These are phyloP conservation scores for Netelia inedita DNA, from an alignment of 2,888 invertebrate species.

Conservation along the genomic window DNA sequence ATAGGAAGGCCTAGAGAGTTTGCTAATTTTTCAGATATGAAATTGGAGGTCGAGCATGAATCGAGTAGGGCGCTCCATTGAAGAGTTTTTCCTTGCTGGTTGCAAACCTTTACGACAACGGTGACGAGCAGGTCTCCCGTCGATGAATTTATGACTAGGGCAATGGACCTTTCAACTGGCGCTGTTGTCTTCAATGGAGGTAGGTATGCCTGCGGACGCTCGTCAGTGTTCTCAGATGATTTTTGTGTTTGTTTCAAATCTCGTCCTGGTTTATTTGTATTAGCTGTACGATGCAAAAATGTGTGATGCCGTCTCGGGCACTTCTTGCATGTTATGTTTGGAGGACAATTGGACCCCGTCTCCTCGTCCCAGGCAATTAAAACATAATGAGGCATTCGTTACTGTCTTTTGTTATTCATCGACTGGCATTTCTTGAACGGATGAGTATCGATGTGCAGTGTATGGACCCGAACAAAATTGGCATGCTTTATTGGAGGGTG, in stretches of 20 bases:
- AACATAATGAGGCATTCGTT: constrained; percentile 14
- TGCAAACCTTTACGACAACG: constrained; percentile 16
- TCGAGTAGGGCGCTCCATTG: constrained; percentile 8
- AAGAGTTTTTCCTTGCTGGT: background rate
- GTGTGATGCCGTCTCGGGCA: constrained; percentile 28
- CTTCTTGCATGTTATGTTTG: background rate
- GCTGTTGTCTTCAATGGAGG: background rate
- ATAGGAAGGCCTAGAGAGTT: constrained; percentile 7
- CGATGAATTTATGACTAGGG: background rate
- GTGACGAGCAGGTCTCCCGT: constrained; percentile 31
- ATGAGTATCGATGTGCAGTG: background rate
- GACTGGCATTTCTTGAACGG: background rate
- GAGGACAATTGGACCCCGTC: constrained; percentile 2
- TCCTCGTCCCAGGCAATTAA: constrained; percentile 39
- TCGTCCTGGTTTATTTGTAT: background rate
- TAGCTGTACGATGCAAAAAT: background rate
- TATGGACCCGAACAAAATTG: background rate
- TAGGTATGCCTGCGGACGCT: background rate
- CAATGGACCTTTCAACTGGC: background rate
- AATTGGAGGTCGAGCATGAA: constrained; percentile 36
- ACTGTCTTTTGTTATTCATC: background rate
- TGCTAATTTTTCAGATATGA: constrained; percentile 6
- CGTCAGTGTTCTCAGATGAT: background rate
- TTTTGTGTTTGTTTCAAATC: background rate
- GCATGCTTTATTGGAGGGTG: background rate